Base-by-base conservation (phyloP, 2,888 invertebrate genomes). In the Euproctis similis region DNA sequence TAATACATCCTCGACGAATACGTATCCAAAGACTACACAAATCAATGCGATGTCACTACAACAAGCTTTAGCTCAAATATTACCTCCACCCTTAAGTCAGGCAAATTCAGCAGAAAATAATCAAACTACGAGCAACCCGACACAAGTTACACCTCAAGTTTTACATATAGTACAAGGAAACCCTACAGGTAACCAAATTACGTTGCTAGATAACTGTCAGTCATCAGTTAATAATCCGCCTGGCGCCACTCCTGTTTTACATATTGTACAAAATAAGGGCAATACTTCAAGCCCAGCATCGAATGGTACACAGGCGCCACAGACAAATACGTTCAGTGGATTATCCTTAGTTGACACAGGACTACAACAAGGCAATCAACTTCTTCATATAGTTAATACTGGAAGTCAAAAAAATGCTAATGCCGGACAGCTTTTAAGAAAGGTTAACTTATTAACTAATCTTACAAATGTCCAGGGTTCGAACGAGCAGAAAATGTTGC, bases 401-500 rank as follows among this genome's bases (percentile, higher is more conserved):
- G 77, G 74, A 5, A 68, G 59, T 32, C 80, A 80, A 50, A 76
- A 80, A 38, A 73, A 63, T 34, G 60, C 52, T 28, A 70, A 59
- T 28, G 46, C 74, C 1, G 69, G 73, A 2, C 85, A 85, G 34
- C 44, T 86, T 7, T 43, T 86, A 4, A 85, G 86, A 56, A 62
- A 84, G 41, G 86, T 86, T 0, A 86, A 86, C 45, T 64, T 86
- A 16, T 46, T 86, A 12, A 85, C 85, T 0, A 85, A 85, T 53
- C 53, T 85, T 1, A 54, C 78, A 1, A 85, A 82, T 45, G 72
- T 71, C 4, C 85, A 85, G 63, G 84, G 82, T 11, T 59, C 71
- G 3, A 82, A 72, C 41, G 86, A 86, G 36, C 85, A 85, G 43
- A 85, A 85, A 57, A 84, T 86, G 80, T 82, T 89, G 12, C 88